Base-by-base conservation (phyloP, 2,888 invertebrate genomes). In the Chouioia cunea region DNA sequence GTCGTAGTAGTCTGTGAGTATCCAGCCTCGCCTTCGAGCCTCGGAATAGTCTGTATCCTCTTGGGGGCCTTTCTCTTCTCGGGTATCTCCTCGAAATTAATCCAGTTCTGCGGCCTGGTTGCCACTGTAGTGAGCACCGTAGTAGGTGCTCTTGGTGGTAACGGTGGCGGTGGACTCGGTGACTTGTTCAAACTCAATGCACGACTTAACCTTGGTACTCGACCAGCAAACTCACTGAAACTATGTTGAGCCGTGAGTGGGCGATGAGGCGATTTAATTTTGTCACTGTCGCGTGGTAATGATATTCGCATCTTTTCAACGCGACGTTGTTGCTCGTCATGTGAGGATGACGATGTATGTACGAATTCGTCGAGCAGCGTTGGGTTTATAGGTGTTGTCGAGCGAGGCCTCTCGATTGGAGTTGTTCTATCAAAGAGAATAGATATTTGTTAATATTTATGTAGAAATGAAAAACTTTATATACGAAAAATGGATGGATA, bases 71-170 rank as follows among this genome's bases (percentile, higher is more conserved):
- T 93, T 65, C 93, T 88, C 76, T 92, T 90, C 85, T 95, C 95
- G 0, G 95, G 94, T 70, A 95, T 92, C 80, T 95, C 94, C 82
- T 93, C 93, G 82, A 95, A 95, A 84, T 94, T 93, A 73, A 95
- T 93, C 95, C 95, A 95, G 77, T 93, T 92, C 70, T 70, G 18
- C 46, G 50, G 50, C 59, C 65, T 23, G 70, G 63, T 63, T 64
- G 74, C 64, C 4, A 59, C 58, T 4, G 62, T 56, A 10, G 64
- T 64, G 12, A 60, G 62, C 1, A 23, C 58, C 65, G 86, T 86
- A 2, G 75, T 85, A 78, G 76, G 80, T 64, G 80, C 80, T 78
- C 85, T 75, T 72, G 83, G 83, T 53, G 81, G 82, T 68, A 84
- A 78, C 22, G 84, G 83, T 48, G 78, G 78, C 27, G 83, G 83